phyloP scores from a whole-genome alignment of 2,113 vertebrate genomes.

The Himantopus leucocephalus region DNA sequence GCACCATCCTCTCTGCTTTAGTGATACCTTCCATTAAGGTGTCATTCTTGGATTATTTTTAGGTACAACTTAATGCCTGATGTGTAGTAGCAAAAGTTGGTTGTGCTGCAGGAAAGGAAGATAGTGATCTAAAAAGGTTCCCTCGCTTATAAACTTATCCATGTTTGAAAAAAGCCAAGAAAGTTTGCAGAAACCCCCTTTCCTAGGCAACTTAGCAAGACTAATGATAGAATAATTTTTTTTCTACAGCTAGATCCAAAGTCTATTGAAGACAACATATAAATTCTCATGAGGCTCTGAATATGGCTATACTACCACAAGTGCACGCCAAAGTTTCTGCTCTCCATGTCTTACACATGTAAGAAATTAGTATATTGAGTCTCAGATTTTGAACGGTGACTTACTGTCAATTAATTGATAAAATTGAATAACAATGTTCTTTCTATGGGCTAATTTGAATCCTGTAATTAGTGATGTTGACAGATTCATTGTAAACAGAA shows the following conservation, averaged over 20 bases:
- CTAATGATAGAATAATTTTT: not conserved
- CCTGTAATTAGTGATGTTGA: not conserved
- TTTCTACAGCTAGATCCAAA: not conserved
- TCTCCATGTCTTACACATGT: not conserved
- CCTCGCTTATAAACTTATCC: not conserved
- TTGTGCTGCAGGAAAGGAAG: not conserved
- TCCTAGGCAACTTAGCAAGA: not conserved
- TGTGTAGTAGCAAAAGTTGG: not conserved
- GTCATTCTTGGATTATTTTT: not conserved
- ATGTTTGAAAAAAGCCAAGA: accelerated
- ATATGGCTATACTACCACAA: not conserved
- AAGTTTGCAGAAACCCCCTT: not conserved
- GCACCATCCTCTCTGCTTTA: not conserved
- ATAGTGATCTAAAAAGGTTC: not conserved
- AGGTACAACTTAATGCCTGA: not conserved
- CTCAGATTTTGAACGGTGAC: not conserved
- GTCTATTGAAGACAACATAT: not conserved
- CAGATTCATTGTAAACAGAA: not conserved
- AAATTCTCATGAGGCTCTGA: not conserved
- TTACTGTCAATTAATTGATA: not conserved
- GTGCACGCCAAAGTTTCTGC: not conserved
- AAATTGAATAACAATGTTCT: not conserved
- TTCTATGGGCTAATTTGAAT: not conserved
- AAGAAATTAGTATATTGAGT: not conserved
- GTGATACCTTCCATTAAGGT: not conserved